These are phyloP conservation scores for Agriotes lineatus DNA, from an alignment of 2,888 invertebrate species.

Conservation along the genomic window DNA sequence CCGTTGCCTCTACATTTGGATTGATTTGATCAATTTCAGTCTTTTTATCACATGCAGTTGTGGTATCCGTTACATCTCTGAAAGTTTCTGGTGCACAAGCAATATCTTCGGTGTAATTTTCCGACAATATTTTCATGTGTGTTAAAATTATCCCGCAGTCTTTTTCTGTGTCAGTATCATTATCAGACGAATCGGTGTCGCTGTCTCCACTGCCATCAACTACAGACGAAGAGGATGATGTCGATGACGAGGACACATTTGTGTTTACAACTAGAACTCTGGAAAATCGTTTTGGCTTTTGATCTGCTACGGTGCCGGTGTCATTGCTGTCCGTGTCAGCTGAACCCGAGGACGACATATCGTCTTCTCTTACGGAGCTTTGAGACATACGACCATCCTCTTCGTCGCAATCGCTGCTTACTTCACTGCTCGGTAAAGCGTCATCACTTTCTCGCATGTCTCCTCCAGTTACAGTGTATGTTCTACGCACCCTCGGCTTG, in stretches of 20 bases:
- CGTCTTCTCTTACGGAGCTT: slow-evolving; percentile 66
- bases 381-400: slow-evolving; percentile 57
- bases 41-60: slow-evolving; percentile 42
- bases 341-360: slow-evolving; percentile 60
- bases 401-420: slow-evolving; percentile 59
- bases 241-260: slow-evolving; percentile 69
- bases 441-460: slow-evolving; percentile 60
- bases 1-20: slow-evolving; percentile 44
- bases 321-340: slow-evolving; percentile 68
- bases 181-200: slow-evolving; percentile 75
- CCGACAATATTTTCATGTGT: slow-evolving; percentile 59
- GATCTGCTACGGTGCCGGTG: slow-evolving; percentile 71
- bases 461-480: slow-evolving; percentile 61
- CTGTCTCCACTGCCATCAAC: slow-evolving; percentile 64
- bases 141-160: slow-evolving; percentile 66
- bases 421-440: slow-evolving; percentile 61
- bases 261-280: slow-evolving; percentile 79
- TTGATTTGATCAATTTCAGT: slow-evolving; percentile 46
- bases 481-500: slow-evolving; percentile 55
- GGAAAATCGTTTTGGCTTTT: slow-evolving; percentile 71
- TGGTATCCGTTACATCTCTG: slow-evolving; percentile 18
- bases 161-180: slow-evolving; percentile 71
- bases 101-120: slow-evolving; percentile 44
- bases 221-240: slow-evolving; percentile 54
- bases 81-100: neutral